Conservation (phyloP, 2,888 invertebrate species). For the Caenorhabditis zanzibari region DNA sequence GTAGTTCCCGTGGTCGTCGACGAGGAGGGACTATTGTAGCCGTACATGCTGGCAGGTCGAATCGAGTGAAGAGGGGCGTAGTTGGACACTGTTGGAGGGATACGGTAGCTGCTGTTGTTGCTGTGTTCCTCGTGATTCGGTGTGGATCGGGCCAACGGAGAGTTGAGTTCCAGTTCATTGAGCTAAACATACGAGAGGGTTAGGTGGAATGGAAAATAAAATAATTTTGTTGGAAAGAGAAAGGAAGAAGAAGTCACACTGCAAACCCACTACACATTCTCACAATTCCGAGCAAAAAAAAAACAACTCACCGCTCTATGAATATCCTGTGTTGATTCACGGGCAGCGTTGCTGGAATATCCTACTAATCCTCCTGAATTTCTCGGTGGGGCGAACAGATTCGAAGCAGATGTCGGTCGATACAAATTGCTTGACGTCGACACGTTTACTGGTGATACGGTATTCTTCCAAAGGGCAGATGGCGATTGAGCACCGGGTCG, state of each 20-base stretch:
- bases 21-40: constrained; percentile 39
- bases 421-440: constrained; percentile 57
- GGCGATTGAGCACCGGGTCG: constrained; percentile 71
- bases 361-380: constrained; percentile 63
- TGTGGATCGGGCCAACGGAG: constrained; percentile 64
- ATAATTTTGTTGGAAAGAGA: constrained; percentile 12
- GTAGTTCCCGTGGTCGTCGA: constrained; percentile 41
- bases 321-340: constrained; percentile 68
- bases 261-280: constrained; percentile 7
- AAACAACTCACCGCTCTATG: constrained; percentile 66
- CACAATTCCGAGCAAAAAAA: background rate
- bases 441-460: constrained; percentile 39
- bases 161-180: constrained; percentile 54
- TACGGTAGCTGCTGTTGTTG: constrained; percentile 30
- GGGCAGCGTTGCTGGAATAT: constrained; percentile 66
- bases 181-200: constrained; percentile 54
- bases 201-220: background rate
- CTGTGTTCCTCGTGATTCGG: constrained; percentile 52
- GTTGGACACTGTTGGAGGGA: constrained; percentile 53
- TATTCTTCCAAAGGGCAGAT: constrained; percentile 62
- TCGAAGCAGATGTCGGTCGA: constrained; percentile 69
- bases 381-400: constrained; percentile 70
- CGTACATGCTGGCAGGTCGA: constrained; percentile 62
- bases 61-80: constrained; percentile 47
- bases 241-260: constrained; percentile 1